Percentiles rank a stretch among this genome's conserved stretches.
Evolutionary conservation across 2,113 vertebrate genomes (phyloP).

Genomic region (Pseudonaja textilis): DNA sequence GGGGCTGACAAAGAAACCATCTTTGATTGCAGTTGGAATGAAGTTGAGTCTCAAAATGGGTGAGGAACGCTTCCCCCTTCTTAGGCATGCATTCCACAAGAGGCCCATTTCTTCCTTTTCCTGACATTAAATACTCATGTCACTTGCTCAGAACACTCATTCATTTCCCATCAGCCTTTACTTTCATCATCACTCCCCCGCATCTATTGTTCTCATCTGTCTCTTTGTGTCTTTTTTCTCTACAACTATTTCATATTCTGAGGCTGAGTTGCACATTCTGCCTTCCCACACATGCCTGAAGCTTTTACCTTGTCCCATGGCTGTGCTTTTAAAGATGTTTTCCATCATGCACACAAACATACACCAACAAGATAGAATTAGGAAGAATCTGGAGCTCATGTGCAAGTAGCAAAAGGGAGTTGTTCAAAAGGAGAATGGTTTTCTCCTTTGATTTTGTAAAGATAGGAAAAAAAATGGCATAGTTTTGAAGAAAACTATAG

Average conservation of each 20-base stretch:
- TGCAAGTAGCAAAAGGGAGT: neutral
- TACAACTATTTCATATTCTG: constrained; percentile 9
- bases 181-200: neutral
- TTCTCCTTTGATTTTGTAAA: neutral
- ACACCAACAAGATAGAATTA: neutral
- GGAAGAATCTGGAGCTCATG: neutral
- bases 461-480: neutral
- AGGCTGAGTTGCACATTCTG: neutral
- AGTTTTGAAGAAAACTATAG: neutral
- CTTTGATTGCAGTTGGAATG: neutral
- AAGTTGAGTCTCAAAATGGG: neutral
- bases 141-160: neutral
- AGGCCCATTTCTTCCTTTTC: neutral
- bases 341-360: neutral
- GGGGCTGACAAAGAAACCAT: neutral
- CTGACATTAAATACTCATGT: neutral
- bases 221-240: neutral
- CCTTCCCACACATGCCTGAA: constrained; percentile 21
- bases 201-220: constrained; percentile 36
- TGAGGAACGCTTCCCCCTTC: neutral
- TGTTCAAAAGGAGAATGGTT: neutral
- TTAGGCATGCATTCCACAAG: neutral
- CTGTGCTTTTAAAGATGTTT: constrained; percentile 6
- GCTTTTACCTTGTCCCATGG: neutral
- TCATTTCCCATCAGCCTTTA: constrained; percentile 6